Percentiles rank a stretch among this genome's conserved stretches.
phyloP scores from a whole-genome alignment of 2,888 invertebrate genomes.

The Dolichomitus sp. region DNA sequence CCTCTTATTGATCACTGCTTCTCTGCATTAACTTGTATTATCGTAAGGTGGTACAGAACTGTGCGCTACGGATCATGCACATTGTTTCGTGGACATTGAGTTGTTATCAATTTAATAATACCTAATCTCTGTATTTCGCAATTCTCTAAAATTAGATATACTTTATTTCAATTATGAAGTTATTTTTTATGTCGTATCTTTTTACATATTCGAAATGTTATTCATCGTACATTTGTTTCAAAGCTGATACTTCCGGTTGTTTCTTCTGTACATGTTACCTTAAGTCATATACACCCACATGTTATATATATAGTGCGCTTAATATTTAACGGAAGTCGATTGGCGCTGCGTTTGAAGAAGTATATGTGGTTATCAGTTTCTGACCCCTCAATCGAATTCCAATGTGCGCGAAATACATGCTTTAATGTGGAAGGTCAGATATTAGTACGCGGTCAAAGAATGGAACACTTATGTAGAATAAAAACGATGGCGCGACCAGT shows the following conservation, averaged over 20 bases:
- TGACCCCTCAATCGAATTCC: slow-evolving; percentile 27
- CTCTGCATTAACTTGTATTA: slow-evolving; percentile 10
- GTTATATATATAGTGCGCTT: neutral
- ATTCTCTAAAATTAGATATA: neutral
- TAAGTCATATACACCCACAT: no score
- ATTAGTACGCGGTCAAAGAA: slow-evolving; percentile 19
- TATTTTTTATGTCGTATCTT: no score
- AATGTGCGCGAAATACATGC: neutral
- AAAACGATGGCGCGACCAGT: slow-evolving; percentile 26
- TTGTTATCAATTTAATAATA: neutral
- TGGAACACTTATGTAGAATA: neutral
- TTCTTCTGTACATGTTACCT: no score
- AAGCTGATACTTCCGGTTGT: no score
- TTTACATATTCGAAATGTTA: no score
- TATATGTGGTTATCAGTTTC: slow-evolving; percentile 10
- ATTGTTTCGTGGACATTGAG: neutral
- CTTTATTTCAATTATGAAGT: no score
- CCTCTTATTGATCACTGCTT: slow-evolving; percentile 44
- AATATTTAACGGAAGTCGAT: neutral
- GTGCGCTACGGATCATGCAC: neutral
- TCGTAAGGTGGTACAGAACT: slow-evolving; percentile 2
- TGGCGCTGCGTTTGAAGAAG: neutral
- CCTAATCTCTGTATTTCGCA: neutral
- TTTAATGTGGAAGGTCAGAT: neutral
- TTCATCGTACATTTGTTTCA: no score